Base-by-base conservation (phyloP, 2,113 vertebrate genomes). In the Micromys minutus region DNA sequence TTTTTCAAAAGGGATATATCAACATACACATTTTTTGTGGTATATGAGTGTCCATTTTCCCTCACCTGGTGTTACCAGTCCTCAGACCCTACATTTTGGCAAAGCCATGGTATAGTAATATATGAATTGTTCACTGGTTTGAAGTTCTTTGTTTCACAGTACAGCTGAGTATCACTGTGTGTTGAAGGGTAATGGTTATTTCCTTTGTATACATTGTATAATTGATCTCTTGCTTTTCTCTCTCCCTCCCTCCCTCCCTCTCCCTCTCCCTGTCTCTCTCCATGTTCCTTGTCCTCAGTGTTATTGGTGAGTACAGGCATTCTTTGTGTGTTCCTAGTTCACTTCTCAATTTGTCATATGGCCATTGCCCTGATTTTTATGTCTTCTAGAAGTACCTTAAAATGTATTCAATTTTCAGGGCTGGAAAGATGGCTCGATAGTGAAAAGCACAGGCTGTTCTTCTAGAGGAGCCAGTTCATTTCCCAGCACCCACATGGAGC, bases 351-450 rank as follows among this genome's bases (percentile, higher is more conserved):
- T 81, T 76, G 59, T 55, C 59, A 57, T 29, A 52, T 63, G 21
- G 55, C 71, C 52, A 83, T 93, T 63, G 5, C 61, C n/a, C 85
- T 89, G n/a, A 94, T 96, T 95, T 97, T 94, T 67, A 22, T 71
- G 89, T 55, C 31, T 79, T 79, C 50, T 79, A 96, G n/a, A 29
- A 3, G 72, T 45, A 77, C 59, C 45, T 79, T 1, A 52, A 89
- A 36, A 76, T 95, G 84, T n/a, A 63, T 76, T 26, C 81, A 26
- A 52, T 34, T 24, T 91, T 31, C 65, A 34, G 29, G 31, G 65
- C 31, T 67, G 31, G 65, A 67, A 67, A 15, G 31, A 67, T 67
- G 65, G 31, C 29, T 16, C 65, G 34, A 16, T 67, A 31, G 31
- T 67, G 34, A 67, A 67, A 34, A 67, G 13, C 65, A 34, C 12